Evolutionary conservation across 2,888 invertebrate species (phyloP).

Genomic region (Perdita meconis): DNA sequence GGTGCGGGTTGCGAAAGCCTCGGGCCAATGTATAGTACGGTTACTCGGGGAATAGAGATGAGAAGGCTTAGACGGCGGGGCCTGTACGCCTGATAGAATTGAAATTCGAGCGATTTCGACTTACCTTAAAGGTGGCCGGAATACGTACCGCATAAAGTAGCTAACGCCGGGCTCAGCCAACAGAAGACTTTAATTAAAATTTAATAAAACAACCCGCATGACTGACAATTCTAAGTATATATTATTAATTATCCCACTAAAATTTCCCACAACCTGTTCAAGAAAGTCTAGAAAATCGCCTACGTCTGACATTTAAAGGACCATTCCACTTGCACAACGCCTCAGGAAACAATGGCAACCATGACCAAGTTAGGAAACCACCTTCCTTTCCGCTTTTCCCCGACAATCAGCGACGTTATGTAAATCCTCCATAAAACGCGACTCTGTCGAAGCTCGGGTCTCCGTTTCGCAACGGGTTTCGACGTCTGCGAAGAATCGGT

Average conservation of each 20-base stretch:
- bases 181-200: too few species aligned
- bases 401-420: constrained; percentile 18
- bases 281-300: not conserved
- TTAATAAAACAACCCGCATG: too few species aligned
- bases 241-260: too few species aligned
- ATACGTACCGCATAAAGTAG: too few species aligned
- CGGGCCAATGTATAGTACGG: not conserved
- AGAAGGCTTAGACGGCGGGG: not conserved
- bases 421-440: constrained; percentile 23
- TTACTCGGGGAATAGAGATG: not conserved
- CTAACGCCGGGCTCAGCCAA: too few species aligned
- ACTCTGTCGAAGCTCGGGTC: not conserved
- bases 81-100: not conserved
- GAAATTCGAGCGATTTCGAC: constrained; percentile 11
- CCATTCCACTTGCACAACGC: not conserved
- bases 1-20: constrained; percentile 16
- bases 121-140: not conserved
- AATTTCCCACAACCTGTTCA: too few species aligned
- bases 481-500: too few species aligned
- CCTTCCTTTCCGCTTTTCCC: constrained; percentile 7
- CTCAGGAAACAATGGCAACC: constrained; percentile 23
- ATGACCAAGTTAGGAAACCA: not conserved
- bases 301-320: constrained; percentile 12
- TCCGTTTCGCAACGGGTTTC: too few species aligned
- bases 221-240: too few species aligned